These are phyloP conservation scores for Clarias pachynema DNA, from an alignment of 2,797 vertebrate genomes.

Conservation along the genomic window DNA sequence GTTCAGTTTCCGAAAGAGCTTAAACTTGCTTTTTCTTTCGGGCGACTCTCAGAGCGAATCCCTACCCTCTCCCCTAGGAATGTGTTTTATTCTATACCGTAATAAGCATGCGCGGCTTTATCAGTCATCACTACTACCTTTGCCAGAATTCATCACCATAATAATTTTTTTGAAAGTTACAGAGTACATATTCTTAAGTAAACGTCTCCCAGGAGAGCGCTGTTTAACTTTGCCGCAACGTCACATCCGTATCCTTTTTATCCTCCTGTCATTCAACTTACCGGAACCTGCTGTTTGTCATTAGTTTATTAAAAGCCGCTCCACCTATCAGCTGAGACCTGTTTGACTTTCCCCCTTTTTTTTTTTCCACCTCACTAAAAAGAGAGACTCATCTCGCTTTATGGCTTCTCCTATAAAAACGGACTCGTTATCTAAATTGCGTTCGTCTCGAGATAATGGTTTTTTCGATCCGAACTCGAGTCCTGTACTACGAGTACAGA, in stretches of 20 bases:
- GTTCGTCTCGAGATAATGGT: conserved; percentile 11
- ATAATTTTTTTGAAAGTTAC: background rate
- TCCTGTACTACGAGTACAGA: background rate
- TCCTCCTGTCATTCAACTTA: background rate
- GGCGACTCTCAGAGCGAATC: background rate
- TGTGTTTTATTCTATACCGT: background rate
- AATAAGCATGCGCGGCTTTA: conserved; percentile 33
- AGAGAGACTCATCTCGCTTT: conserved; percentile 24
- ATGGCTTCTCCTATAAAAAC: conserved; percentile 42
- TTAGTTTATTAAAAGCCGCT: conserved; percentile 45
- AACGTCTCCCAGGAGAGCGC: conserved; percentile 7
- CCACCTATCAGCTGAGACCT: conserved; percentile 29
- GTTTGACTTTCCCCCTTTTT: conserved; percentile 17
- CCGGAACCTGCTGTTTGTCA: conserved; percentile 45
- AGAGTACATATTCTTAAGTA: conserved; percentile 34
- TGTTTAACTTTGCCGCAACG: background rate
- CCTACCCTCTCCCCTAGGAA: background rate
- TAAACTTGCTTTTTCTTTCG: too few relatives aligned
- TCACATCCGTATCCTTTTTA: background rate
- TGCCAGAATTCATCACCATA: conserved; percentile 22
- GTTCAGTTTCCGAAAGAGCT: too few relatives aligned
- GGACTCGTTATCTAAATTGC: conserved; percentile 43
- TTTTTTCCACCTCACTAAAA: background rate
- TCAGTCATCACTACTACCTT: conserved; percentile 34
- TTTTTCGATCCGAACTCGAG: background rate